phyloP scores from a whole-genome alignment of 2,888 invertebrate genomes.

The Stratiomys singularior region DNA sequence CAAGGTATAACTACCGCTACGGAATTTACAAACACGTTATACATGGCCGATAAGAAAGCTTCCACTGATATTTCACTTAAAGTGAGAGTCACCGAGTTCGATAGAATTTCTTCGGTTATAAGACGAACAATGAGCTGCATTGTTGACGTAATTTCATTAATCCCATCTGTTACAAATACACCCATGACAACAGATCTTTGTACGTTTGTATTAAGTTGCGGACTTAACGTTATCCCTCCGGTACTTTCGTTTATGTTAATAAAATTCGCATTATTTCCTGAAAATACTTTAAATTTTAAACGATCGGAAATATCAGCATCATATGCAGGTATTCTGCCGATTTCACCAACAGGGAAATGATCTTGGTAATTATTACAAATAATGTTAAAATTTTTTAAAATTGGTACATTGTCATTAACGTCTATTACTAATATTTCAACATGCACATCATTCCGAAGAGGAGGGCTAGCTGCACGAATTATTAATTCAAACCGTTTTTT shows the following conservation, averaged over 20 bases:
- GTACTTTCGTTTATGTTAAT: constrained; percentile 84
- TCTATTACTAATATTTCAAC: constrained; percentile 91
- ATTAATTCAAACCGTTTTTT: constrained; percentile 89
- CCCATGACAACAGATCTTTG: constrained; percentile 94
- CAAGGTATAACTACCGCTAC: constrained; percentile 92
- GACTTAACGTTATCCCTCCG: constrained; percentile 87
- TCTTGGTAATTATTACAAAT: constrained; percentile 96
- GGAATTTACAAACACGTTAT: constrained; percentile 89
- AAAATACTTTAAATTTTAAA: constrained; percentile 81
- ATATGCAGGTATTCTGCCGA: constrained; percentile 91
- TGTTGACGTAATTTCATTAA: constrained; percentile 91
- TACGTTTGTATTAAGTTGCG: constrained; percentile 94
- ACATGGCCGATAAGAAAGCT: constrained; percentile 87
- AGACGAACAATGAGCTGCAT: constrained; percentile 91
- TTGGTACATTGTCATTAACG: constrained; percentile 94
- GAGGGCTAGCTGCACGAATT: constrained; percentile 90
- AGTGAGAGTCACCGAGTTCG: constrained; percentile 92
- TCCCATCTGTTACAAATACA: constrained; percentile 92
- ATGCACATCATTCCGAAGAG: constrained; percentile 86
- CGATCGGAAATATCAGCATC: constrained; percentile 95
- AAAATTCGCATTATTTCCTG: constrained; percentile 93
- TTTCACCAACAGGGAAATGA: constrained; percentile 90
- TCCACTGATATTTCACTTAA: constrained; percentile 93
- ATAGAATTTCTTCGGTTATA: constrained; percentile 93
- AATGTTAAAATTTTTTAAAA: constrained; percentile 90